Percentiles rank a stretch among this genome's conserved stretches.
Conservation (phyloP, 2,113 vertebrate genomes). For the Chlorodrepanis virens region DNA sequence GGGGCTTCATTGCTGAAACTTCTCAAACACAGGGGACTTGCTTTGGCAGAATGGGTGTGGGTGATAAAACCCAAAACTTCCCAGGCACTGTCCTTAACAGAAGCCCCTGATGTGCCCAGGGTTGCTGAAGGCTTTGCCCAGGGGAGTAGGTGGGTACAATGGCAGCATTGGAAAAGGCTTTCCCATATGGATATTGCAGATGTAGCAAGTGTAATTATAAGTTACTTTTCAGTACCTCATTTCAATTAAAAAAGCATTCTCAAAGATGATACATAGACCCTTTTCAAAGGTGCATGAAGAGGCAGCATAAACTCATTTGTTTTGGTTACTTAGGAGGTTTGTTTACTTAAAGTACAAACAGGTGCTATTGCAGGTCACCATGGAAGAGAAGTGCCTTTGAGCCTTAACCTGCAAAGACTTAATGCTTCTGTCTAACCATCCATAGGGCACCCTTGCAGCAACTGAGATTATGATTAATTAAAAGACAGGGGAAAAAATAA, state of each 20-base stretch:
- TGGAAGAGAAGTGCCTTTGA: background rate
- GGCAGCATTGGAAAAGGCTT: background rate
- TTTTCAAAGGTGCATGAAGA: background rate
- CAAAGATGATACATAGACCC: background rate
- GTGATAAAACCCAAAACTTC: background rate
- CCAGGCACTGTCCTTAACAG: background rate
- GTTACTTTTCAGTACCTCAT: background rate
- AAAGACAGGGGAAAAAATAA: background rate
- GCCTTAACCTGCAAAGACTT: constrained; percentile 12
- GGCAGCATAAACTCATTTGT: background rate
- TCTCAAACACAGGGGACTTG: background rate
- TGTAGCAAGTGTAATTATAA: background rate
- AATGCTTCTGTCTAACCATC: background rate
- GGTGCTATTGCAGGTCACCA: background rate
- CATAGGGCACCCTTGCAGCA: background rate
- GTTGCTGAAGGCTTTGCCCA: background rate
- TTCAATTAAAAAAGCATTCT: background rate
- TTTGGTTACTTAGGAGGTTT: background rate
- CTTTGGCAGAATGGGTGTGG: background rate
- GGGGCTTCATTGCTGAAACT: background rate
- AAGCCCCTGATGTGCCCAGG: background rate
- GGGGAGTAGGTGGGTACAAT: background rate
- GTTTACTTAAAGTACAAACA: background rate
- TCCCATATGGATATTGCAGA: background rate
- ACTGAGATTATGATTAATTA: background rate